Evolutionary conservation across 2,113 vertebrate genomes (phyloP), one percentile per base, ranked within the genome.

Genomic region (Lontra canadensis): DNA sequence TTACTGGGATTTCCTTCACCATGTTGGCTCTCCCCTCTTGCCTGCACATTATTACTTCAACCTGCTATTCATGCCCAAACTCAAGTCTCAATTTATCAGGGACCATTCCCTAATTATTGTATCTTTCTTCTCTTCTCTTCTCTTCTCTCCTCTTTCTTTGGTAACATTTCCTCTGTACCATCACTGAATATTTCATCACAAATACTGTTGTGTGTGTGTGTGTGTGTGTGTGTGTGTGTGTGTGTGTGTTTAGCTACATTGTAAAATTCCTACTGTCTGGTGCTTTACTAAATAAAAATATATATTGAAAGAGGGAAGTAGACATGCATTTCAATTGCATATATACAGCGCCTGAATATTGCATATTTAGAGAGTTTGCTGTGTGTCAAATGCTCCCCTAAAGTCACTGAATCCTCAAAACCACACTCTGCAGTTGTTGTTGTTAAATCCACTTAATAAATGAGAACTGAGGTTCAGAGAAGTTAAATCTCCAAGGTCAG

Each of bases 391-490:
- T 96, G 97, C 71, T 97, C 71, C 67, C 73, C 59, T 95, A 94
- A 98, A 96, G 92, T 97, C 76, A 94, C 87, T 97, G 96, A 98
- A 95, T 57, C 20, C 57, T 57, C 57, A 57, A 21, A 57, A 57
- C 57, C 20, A 82, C 76, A 61, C 44, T 95, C 52, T 55, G 80
- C 49, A 90, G 92, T 97, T 94, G 71, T 78, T 95, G 78, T 97
- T 98, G 97, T 98, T 96, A 97, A 98, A 96, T 96, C 36, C 84
- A 96, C 96, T 92, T 96, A 97, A 97, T 96, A 98, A 98, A 98
- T 95, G 81, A 96, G 95, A 96, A 92, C 81, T 73, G 69, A 96
- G 39, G 93, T 96, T 97, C 90, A 95, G 25, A 95, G 87, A 96
- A 93, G 95, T 96, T 96, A 98, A 98, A 92, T 97, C 96, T 97